A percentile compares a stretch with the other conserved stretches of the same genome.
Conservation (phyloP, 2,113 vertebrate genomes). For the Crotalus horridus region DNA sequence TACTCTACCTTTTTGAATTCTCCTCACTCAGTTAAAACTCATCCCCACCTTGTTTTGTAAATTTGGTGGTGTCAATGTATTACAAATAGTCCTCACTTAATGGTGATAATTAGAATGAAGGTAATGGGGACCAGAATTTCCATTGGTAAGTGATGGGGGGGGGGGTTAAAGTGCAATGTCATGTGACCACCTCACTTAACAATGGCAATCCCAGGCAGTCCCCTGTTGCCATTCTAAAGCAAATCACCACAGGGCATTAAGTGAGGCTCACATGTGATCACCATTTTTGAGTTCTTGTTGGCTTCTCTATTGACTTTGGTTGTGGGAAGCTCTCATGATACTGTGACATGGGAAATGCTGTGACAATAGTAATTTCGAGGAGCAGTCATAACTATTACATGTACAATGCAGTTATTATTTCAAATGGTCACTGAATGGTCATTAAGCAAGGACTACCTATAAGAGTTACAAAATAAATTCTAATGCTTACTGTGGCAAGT, state of each 20-base stretch:
- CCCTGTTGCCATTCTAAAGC: background rate
- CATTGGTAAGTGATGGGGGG: background rate
- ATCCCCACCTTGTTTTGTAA: background rate
- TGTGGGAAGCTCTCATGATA: background rate
- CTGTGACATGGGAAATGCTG: background rate
- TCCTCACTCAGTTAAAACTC: background rate
- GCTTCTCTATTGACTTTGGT: background rate
- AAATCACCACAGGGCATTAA: background rate
- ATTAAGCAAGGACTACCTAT: background rate
- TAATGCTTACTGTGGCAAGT: background rate
- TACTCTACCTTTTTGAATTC: background rate
- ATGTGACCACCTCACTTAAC: background rate
- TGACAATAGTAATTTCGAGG: background rate
- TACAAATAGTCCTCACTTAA: background rate
- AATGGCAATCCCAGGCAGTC: background rate
- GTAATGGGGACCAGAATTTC: background rate
- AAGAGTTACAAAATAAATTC: background rate
- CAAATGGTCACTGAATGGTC: background rate
- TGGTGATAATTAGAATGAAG: background rate
- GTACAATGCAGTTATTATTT: background rate
- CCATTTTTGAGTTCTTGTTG: background rate
- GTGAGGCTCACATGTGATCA: background rate
- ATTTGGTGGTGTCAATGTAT: background rate
- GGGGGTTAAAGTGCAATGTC: background rate
- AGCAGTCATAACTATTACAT: background rate